phyloP scores from a whole-genome alignment of 2,797 vertebrate genomes.

The Trachops cirrhosus region DNA sequence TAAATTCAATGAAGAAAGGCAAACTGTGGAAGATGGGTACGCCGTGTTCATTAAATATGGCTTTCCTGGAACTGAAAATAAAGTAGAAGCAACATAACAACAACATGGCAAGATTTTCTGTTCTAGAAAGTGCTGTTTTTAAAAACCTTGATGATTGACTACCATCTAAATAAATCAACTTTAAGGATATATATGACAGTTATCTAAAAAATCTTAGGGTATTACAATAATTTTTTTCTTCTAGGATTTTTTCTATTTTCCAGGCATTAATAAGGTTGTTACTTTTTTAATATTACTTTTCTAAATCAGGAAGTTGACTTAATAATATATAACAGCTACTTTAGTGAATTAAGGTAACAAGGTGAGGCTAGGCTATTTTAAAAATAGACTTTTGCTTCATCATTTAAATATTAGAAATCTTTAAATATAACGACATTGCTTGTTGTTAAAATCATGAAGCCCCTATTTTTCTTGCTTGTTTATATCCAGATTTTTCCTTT shows the following conservation, averaged over 20 bases:
- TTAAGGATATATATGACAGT: background rate
- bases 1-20: constrained; percentile 81
- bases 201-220: background rate
- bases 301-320: background rate
- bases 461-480: background rate
- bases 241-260: background rate
- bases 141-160: background rate
- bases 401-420: constrained; percentile 50
- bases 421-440: constrained; percentile 7
- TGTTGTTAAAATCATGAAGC: background rate
- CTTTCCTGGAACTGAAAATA: constrained; percentile 84
- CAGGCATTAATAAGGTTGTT: background rate
- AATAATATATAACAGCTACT: constrained; percentile 11
- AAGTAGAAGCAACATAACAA: constrained; percentile 77
- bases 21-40: constrained; percentile 81
- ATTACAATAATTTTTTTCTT: background rate
- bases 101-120: background rate
- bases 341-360: background rate
- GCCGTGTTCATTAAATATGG: constrained; percentile 78
- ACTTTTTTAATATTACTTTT: background rate
- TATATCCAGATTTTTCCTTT: background rate
- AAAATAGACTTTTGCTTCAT: constrained; percentile 18
- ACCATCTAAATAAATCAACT: background rate
- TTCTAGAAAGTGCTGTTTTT: background rate
- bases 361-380: background rate